These are phyloP conservation scores for Aphelinus certus DNA, from an alignment of 1,140 invertebrate species.

Conservation along the genomic window DNA sequence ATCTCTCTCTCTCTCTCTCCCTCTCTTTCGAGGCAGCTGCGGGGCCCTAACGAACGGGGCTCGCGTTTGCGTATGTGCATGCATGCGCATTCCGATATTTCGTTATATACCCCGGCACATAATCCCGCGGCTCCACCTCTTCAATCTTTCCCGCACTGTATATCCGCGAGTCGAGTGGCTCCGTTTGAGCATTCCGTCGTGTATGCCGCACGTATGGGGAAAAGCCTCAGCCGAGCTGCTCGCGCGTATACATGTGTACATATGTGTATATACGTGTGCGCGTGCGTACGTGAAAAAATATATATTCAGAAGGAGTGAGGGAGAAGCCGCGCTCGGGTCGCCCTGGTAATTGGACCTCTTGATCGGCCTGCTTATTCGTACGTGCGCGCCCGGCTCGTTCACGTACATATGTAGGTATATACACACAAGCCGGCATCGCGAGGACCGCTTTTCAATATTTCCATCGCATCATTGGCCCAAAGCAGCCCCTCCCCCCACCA, in stretches of 20 bases:
- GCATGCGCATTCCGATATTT: conserved; percentile 48
- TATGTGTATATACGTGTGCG: conserved; percentile 45
- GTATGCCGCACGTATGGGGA: neutral
- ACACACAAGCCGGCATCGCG: neutral
- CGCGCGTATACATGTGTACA: conserved; percentile 52
- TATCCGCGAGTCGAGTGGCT: conserved; percentile 40
- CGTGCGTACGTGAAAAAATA: neutral
- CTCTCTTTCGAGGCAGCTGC: conserved; percentile 15
- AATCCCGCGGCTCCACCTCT: conserved; percentile 42
- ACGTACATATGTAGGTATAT: neutral
- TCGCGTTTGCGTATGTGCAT: conserved; percentile 36
- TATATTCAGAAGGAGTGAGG: neutral
- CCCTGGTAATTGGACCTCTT: conserved; percentile 62
- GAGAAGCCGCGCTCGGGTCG: conserved; percentile 31
- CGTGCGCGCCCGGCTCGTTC: conserved; percentile 32
- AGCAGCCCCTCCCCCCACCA: too few species aligned
- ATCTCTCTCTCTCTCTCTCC: too few species aligned
- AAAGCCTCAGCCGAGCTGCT: conserved; percentile 40
- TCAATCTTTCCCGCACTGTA: neutral
- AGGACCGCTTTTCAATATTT: conserved; percentile 44
- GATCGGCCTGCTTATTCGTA: conserved; percentile 52
- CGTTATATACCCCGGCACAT: conserved; percentile 26
- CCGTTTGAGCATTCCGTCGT: conserved; percentile 46
- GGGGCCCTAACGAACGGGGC: conserved; percentile 37
- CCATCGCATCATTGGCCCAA: conserved; percentile 30